A percentile compares a stretch with the other conserved stretches of the same genome.
Evolutionary conservation across 2,797 vertebrate genomes (phyloP).

Genomic region (Gymnopithys bicolor): DNA sequence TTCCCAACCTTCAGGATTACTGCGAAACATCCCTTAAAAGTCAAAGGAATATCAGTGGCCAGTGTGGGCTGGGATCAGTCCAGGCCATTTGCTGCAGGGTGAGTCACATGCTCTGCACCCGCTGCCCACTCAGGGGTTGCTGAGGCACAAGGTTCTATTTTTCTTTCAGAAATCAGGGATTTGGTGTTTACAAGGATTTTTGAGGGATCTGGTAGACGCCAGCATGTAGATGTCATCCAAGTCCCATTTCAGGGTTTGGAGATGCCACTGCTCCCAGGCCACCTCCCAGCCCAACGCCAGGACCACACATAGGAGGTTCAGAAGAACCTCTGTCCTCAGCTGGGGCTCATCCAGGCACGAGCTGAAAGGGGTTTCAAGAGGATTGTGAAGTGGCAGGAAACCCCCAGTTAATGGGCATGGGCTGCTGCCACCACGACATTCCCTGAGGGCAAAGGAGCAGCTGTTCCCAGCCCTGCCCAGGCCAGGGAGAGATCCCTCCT

Average conservation of each 20-base stretch:
- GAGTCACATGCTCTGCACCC: not conserved
- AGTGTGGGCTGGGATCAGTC: not conserved
- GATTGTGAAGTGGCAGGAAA: not conserved
- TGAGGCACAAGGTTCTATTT: not conserved
- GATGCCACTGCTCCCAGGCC: not conserved
- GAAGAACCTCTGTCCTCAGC: not conserved
- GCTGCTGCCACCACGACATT: not conserved
- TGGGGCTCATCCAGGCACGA: not conserved
- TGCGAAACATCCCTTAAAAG: not conserved
- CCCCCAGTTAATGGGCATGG: accelerated
- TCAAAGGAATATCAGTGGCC: not conserved
- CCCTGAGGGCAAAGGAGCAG: not conserved
- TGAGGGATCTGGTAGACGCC: not conserved
- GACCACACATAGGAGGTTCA: not conserved
- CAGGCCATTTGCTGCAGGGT: not conserved
- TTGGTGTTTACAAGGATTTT: not conserved
- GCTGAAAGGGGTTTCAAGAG: not conserved
- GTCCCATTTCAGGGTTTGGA: not conserved
- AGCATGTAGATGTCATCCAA: not conserved
- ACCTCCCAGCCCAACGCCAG: not conserved
- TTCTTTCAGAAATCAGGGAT: not conserved
- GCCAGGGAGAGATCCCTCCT: not conserved
- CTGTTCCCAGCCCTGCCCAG: not conserved
- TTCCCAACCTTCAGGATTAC: not conserved
- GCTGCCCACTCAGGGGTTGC: not conserved